These are phyloP conservation scores for Trematomus bernacchii DNA, from an alignment of 2,797 vertebrate species.

Conservation along the genomic window DNA sequence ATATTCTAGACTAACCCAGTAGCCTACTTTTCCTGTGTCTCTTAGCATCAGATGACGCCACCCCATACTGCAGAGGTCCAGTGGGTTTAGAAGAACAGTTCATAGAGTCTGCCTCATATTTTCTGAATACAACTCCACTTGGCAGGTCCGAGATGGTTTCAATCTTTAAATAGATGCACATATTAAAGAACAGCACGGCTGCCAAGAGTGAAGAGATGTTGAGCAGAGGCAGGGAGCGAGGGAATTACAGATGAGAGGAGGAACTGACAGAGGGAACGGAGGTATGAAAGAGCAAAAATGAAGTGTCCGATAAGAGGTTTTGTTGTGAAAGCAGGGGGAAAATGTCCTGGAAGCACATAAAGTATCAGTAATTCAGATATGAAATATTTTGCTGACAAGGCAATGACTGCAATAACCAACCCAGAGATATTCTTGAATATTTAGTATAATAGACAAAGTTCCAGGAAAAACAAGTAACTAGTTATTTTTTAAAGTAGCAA, in stretches of 20 bases:
- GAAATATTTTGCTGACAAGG: background rate
- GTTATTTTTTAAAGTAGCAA: too few species aligned
- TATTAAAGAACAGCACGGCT: slow-evolving; percentile 55
- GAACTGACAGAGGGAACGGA: slow-evolving; percentile 17
- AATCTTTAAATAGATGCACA: slow-evolving; percentile 71
- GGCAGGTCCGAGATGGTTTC: slow-evolving; percentile 41
- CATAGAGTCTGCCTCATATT: slow-evolving; percentile 39
- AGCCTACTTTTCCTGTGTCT: slow-evolving; percentile 64
- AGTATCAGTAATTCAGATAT: background rate
- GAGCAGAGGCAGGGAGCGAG: slow-evolving; percentile 4
- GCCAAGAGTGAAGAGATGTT: slow-evolving; percentile 45
- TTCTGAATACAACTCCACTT: slow-evolving; percentile 37
- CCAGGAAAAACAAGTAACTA: too few species aligned
- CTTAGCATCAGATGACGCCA: slow-evolving; percentile 40
- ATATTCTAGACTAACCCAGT: slow-evolving; percentile 69
- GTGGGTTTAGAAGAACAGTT: slow-evolving; percentile 52
- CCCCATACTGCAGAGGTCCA: slow-evolving; percentile 45
- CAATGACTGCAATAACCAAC: background rate
- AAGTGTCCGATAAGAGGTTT: background rate
- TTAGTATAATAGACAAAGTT: background rate
- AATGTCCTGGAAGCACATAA: background rate
- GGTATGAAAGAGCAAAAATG: background rate
- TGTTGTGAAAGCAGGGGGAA: background rate
- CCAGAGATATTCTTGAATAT: background rate
- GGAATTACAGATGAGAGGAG: slow-evolving; percentile 29